Evolutionary conservation across 2,113 vertebrate species (phyloP).

Genomic region (Equus przewalskii): DNA sequence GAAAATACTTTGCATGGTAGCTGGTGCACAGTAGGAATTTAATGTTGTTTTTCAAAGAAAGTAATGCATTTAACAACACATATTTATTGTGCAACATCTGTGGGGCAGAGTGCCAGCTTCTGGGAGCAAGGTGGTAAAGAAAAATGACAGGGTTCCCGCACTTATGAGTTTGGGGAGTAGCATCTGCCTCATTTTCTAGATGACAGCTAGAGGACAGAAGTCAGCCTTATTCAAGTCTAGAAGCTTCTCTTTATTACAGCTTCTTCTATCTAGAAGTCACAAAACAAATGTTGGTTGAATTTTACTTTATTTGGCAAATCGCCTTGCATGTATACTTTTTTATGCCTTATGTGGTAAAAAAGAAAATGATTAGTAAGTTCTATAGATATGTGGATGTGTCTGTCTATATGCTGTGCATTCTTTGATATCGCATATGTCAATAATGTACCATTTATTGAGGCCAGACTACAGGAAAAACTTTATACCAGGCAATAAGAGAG

Average conservation of each 20-base stretch:
- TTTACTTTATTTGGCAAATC: conserved; percentile 29
- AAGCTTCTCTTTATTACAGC: neutral
- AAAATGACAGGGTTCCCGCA: neutral
- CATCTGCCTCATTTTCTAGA: neutral
- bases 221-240: neutral
- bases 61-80: neutral
- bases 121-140: neutral
- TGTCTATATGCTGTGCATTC: neutral
- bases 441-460: neutral
- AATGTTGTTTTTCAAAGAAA: neutral
- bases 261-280: neutral
- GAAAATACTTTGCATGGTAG: neutral
- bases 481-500: neutral
- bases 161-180: neutral
- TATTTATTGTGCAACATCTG: neutral
- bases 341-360: neutral
- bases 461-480: neutral
- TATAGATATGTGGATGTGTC: neutral
- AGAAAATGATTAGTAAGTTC: neutral
- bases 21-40: neutral
- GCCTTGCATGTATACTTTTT: conserved; percentile 17
- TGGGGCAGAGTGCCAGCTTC: neutral
- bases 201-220: neutral
- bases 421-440: neutral
- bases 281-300: neutral